Percentiles rank a stretch among this genome's conserved stretches.
phyloP scores from a whole-genome alignment of 2,888 invertebrate genomes.

The Hyalella azteca region DNA sequence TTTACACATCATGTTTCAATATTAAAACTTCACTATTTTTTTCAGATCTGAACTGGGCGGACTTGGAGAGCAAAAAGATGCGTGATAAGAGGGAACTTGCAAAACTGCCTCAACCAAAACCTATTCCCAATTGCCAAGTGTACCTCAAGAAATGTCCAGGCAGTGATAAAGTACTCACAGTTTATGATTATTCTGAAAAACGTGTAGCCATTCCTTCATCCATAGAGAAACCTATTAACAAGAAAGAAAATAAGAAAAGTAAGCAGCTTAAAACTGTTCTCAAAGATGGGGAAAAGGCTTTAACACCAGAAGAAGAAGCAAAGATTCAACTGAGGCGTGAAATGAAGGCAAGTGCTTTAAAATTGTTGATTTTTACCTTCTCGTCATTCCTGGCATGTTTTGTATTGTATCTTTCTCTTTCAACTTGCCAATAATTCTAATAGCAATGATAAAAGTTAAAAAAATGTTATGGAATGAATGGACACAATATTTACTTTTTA shows the following conservation, averaged over 20 bases:
- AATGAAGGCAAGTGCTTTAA: neutral
- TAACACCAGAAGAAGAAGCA: slow-evolving; percentile 2
- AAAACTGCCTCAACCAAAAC: slow-evolving; percentile 16
- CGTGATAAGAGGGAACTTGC: slow-evolving; percentile 22
- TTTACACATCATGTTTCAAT: too few relatives aligned
- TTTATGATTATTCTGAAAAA: slow-evolving; percentile 13
- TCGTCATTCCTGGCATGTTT: too few relatives aligned
- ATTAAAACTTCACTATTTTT: too few relatives aligned
- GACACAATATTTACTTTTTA: too few relatives aligned
- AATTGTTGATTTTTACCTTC: too few relatives aligned
- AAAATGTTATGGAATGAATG: too few relatives aligned
- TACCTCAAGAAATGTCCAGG: slow-evolving; percentile 21
- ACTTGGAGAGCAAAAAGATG: neutral
- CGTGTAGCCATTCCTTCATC: neutral
- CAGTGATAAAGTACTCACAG: slow-evolving; percentile 3
- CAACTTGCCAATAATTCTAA: too few relatives aligned
- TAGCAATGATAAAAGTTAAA: too few relatives aligned
- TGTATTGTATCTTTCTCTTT: too few relatives aligned
- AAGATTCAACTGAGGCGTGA: neutral
- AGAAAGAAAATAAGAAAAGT: neutral
- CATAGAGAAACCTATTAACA: neutral
- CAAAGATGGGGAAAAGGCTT: neutral
- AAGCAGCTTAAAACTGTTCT: neutral
- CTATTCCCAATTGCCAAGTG: neutral
- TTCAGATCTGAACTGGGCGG: slow-evolving; percentile 30